These are phyloP conservation scores for Nothura maculosa DNA, from an alignment of 2,797 vertebrate species.

Conservation along the genomic window DNA sequence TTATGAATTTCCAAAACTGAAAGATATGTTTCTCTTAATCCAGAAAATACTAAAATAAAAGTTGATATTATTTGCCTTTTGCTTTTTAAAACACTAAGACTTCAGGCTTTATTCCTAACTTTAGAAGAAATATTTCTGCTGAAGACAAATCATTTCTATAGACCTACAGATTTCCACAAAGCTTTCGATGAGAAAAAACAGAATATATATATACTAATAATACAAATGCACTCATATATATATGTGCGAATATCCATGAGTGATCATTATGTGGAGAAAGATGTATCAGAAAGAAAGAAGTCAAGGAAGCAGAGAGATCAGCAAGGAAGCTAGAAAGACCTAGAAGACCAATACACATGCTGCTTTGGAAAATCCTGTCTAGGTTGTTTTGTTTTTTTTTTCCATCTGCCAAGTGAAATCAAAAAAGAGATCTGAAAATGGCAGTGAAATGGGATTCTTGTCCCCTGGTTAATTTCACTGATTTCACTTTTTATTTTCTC, in stretches of 20 bases:
- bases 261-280: background rate
- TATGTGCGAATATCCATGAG: background rate
- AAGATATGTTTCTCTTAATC: background rate
- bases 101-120: background rate
- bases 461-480: background rate
- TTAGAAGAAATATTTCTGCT: background rate
- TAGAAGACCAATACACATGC: background rate
- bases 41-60: background rate
- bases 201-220: too few relatives aligned
- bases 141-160: background rate
- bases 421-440: background rate
- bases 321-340: background rate
- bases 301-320: background rate
- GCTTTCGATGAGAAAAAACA: background rate
- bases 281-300: background rate
- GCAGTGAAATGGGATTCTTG: background rate
- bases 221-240: background rate
- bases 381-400: background rate
- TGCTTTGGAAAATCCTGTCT: background rate
- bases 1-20: background rate
- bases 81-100: background rate
- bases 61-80: rapidly evolving
- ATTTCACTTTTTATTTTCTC: background rate
- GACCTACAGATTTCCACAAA: background rate
- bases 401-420: background rate